phyloP scores from a whole-genome alignment of 1,140 invertebrate genomes.

The Apis florea region DNA sequence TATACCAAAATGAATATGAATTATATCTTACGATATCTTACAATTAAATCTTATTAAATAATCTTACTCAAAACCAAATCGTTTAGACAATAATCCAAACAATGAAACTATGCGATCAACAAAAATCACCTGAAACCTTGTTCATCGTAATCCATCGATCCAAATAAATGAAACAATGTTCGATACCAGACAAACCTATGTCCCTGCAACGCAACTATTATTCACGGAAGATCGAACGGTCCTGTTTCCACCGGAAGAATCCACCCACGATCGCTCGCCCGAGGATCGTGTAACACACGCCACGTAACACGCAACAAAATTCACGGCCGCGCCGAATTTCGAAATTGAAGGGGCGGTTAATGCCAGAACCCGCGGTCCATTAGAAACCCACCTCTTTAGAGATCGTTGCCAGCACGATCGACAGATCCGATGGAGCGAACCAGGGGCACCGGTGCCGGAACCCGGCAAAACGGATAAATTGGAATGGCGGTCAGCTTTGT shows the following conservation, averaged over 20 bases:
- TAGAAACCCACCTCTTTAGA: slow-evolving; percentile 38
- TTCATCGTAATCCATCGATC: background rate
- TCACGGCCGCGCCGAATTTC: background rate
- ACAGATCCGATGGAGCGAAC: slow-evolving; percentile 5
- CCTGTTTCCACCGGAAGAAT: slow-evolving; percentile 38
- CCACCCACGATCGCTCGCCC: background rate
- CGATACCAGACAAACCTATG: background rate
- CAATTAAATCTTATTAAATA: too few relatives aligned
- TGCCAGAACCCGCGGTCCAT: slow-evolving; percentile 28
- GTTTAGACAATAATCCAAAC: background rate
- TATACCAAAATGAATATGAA: too few relatives aligned
- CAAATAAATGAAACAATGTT: slow-evolving; percentile 1
- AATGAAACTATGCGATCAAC: background rate
- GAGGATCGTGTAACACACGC: background rate
- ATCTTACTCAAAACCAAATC: too few relatives aligned
- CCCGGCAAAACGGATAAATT: slow-evolving; percentile 59
- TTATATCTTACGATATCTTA: too few relatives aligned
- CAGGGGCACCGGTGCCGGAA: background rate
- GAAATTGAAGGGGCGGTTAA: slow-evolving; percentile 5
- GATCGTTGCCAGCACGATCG: slow-evolving; percentile 33
- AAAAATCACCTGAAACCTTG: background rate
- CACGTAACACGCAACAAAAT: slow-evolving; percentile 11
- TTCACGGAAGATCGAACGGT: slow-evolving; percentile 18
- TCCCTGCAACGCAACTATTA: background rate
- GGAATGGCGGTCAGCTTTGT: slow-evolving; percentile 56